A percentile compares a stretch with the other conserved stretches of the same genome.
Conservation (phyloP, 2,113 vertebrate species). For the Malurus cyaneus region DNA sequence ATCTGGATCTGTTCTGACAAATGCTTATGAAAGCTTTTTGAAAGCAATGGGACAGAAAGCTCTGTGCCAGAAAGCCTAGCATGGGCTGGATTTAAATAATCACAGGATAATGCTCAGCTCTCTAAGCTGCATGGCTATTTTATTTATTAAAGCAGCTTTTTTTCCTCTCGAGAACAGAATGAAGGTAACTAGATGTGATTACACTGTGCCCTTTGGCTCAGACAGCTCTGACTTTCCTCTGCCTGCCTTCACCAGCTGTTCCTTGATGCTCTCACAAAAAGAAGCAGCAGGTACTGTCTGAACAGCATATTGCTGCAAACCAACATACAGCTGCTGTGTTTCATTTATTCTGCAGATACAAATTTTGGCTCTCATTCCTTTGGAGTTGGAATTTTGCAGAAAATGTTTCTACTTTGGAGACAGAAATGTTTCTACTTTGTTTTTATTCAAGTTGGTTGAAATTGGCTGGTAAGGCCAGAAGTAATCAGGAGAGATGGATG, state of each 20-base stretch:
- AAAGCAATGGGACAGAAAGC: background rate
- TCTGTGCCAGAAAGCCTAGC: background rate
- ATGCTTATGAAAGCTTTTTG: background rate
- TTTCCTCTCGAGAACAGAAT: background rate
- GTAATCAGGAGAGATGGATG: background rate
- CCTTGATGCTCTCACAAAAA: background rate
- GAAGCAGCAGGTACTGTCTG: background rate
- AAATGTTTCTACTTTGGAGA: background rate
- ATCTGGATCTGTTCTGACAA: background rate
- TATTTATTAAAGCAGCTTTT: slow-evolving; percentile 22
- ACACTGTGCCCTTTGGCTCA: background rate
- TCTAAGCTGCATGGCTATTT: background rate
- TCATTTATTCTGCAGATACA: background rate
- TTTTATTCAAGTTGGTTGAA: background rate
- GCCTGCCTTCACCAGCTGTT: background rate
- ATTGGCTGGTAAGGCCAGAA: background rate
- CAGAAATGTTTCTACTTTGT: background rate
- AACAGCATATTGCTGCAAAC: background rate
- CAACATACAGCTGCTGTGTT: background rate
- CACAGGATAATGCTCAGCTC: background rate
- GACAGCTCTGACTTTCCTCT: background rate
- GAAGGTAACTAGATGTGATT: background rate
- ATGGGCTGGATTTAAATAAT: slow-evolving; percentile 21
- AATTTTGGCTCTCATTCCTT: background rate
- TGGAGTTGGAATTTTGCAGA: background rate